Conservation (phyloP, 2,888 invertebrate genomes). For the Perizoma affinitatum region DNA sequence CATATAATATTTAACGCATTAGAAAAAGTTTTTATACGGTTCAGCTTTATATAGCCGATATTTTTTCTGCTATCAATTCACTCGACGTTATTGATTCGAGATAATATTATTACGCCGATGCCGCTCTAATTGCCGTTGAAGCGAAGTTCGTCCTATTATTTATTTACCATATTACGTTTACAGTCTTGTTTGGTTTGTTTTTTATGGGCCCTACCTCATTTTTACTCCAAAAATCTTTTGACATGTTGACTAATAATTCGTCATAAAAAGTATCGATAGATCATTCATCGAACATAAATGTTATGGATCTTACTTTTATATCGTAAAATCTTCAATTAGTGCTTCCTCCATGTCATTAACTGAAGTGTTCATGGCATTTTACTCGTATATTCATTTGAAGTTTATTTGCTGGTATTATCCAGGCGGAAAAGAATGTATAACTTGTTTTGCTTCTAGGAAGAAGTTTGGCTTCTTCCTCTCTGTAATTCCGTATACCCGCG, state of each 20-base stretch:
- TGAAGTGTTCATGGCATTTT: no score
- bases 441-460: no score
- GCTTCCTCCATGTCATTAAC: no score
- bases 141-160: slow-evolving; percentile 4
- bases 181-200: slow-evolving; percentile 8
- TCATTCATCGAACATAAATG: no score
- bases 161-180: slow-evolving; percentile 8
- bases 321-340: no score
- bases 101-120: slow-evolving; percentile 18
- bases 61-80: slow-evolving; percentile 1
- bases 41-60: slow-evolving; percentile 22
- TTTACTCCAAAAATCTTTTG: no score
- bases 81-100: slow-evolving; percentile 18
- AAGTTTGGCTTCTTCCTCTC: no score
- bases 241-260: no score
- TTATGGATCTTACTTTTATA: no score
- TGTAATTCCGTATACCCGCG: slow-evolving; percentile 10
- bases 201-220: not conserved
- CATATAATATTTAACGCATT: slow-evolving; percentile 11
- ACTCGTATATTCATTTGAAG: no score
- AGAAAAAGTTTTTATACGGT: slow-evolving; percentile 19
- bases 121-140: slow-evolving; percentile 11
- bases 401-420: no score
- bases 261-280: slow-evolving; percentile 6
- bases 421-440: no score